phyloP scores from a whole-genome alignment of 2,797 vertebrate species.

The Vultur gryphus region DNA sequence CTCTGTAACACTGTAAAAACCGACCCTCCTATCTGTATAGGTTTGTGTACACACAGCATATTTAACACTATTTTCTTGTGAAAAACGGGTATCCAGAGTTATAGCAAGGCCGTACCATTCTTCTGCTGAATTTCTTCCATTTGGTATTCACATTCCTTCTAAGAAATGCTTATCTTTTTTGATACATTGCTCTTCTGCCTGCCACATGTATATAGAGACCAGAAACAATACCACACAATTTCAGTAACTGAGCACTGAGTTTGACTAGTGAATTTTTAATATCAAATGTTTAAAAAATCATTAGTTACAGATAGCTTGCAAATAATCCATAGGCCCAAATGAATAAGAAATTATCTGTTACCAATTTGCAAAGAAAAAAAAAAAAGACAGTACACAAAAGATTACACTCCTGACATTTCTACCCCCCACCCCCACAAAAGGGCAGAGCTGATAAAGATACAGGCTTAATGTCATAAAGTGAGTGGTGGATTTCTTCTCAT shows the following conservation, averaged over 20 bases:
- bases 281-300: background rate
- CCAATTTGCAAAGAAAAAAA: background rate
- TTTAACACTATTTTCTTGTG: background rate
- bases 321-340: background rate
- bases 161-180: background rate
- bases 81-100: background rate
- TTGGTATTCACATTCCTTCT: background rate
- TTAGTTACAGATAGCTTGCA: background rate
- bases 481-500: background rate
- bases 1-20: background rate
- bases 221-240: background rate
- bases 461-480: background rate
- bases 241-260: background rate
- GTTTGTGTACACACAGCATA: background rate
- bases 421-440: background rate
- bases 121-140: background rate
- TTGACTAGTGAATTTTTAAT: background rate
- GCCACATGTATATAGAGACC: background rate
- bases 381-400: background rate
- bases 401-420: background rate
- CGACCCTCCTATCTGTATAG: fast-evolving
- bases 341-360: background rate
- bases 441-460: background rate
- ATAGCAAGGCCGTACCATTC: background rate
- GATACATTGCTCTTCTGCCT: background rate